A percentile compares a stretch with the other conserved stretches of the same genome.
phyloP scores from a whole-genome alignment of 1,140 invertebrate species.

The Drosophila pseudoananassae region DNA sequence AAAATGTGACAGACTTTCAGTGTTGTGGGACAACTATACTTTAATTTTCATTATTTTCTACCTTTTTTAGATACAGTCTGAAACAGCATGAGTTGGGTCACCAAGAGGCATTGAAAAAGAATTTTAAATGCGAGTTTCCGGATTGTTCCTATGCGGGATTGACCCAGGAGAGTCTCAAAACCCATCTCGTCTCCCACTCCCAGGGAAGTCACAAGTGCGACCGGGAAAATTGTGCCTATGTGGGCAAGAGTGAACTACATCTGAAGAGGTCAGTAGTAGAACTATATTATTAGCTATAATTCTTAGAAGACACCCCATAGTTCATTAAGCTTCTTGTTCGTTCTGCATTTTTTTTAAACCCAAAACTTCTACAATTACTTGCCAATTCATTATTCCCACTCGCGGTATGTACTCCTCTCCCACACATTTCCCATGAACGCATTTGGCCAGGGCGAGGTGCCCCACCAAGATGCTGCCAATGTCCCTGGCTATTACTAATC shows the following conservation, averaged over 20 bases:
- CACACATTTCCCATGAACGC: neutral
- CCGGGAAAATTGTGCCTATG: constrained; percentile 59
- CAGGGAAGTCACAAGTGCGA: constrained; percentile 61
- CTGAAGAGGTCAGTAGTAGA: constrained; percentile 58
- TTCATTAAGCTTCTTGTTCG: neutral
- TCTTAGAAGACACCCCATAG: neutral
- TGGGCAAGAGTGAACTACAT: constrained; percentile 72
- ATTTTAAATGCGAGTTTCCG: constrained; percentile 43
- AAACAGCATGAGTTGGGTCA: constrained; percentile 58
- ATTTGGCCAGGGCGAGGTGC: neutral
- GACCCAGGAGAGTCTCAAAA: constrained; percentile 50
- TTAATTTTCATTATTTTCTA: constrained; percentile 9
- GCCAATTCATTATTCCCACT: neutral
- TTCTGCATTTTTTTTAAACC: neutral
- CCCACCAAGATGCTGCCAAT: constrained; percentile 4
- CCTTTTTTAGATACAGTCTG: constrained; percentile 56
- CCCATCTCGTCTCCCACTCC: constrained; percentile 63
- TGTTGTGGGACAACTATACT: neutral
- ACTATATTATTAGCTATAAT: neutral
- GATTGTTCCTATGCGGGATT: constrained; percentile 56
- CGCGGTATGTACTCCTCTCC: neutral
- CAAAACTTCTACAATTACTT: neutral
- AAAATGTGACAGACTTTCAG: constrained; percentile 24
- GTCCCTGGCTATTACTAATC: constrained; percentile 32
- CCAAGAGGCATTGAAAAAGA: constrained; percentile 7